phyloP scores from a whole-genome alignment of 2,113 vertebrate species.

The Hemiprocne comata region DNA sequence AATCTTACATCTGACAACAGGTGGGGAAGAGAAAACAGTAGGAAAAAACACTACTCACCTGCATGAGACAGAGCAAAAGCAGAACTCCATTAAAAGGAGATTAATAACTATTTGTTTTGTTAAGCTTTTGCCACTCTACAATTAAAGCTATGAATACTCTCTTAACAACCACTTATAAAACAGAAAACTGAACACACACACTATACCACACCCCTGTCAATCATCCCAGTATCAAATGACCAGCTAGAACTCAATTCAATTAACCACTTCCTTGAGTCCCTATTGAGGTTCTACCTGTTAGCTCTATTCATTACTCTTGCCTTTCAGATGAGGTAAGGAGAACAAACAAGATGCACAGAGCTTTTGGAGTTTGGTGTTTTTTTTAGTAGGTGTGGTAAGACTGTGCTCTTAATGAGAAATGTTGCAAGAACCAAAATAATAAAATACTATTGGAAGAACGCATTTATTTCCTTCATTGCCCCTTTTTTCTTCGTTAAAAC shows the following conservation, averaged over 20 bases:
- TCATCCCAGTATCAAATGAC: neutral
- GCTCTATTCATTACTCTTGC: neutral
- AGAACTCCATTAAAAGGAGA: neutral
- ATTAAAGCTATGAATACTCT: neutral
- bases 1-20: neutral
- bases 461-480: neutral
- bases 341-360: neutral
- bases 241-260: neutral
- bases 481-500: neutral
- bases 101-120: neutral
- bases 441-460: neutral
- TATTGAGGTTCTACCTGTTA: neutral
- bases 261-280: neutral
- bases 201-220: neutral
- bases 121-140: neutral
- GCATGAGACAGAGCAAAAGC: fast-evolving
- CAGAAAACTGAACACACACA: neutral
- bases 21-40: fast-evolving
- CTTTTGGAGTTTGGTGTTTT: neutral
- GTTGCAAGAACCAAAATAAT: neutral
- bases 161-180: neutral
- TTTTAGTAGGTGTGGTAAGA: neutral
- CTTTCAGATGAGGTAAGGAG: neutral
- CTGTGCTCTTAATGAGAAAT: neutral
- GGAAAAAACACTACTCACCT: neutral